These are phyloP conservation scores for Spodoptera frugiperda DNA, from an alignment of 1,140 invertebrate genomes.

Conservation along the genomic window DNA sequence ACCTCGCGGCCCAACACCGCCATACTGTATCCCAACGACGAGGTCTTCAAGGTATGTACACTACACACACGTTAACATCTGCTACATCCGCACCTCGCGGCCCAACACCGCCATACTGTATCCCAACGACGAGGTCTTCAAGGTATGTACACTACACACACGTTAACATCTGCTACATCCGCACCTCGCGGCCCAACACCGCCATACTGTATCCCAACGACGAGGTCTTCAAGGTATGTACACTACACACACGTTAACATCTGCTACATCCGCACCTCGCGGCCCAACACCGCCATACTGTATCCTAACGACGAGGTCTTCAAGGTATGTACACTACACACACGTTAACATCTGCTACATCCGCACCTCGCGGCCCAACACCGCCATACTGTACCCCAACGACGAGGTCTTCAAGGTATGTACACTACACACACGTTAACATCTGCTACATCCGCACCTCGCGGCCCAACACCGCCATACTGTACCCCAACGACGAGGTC, in stretches of 20 bases:
- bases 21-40: constrained; percentile 95
- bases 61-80: constrained; percentile 87
- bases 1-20: constrained; percentile 96
- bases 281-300: constrained; percentile 95
- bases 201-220: constrained; percentile 95
- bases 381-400: too few species aligned
- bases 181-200: constrained; percentile 97
- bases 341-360: too few species aligned
- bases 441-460: too few species aligned
- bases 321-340: constrained; percentile 79
- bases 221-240: constrained; percentile 90
- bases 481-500: too few species aligned
- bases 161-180: constrained; percentile 96
- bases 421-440: too few species aligned
- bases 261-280: constrained; percentile 97
- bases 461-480: too few species aligned
- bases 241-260: constrained; percentile 82
- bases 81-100: constrained; percentile 98
- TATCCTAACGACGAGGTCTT: constrained; percentile 96
- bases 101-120: constrained; percentile 96
- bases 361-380: too few species aligned
- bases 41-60: constrained; percentile 89
- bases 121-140: constrained; percentile 94
- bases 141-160: constrained; percentile 75
- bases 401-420: too few species aligned